phyloP scores from a whole-genome alignment of 2,113 vertebrate genomes.

The Prinia subflava region DNA sequence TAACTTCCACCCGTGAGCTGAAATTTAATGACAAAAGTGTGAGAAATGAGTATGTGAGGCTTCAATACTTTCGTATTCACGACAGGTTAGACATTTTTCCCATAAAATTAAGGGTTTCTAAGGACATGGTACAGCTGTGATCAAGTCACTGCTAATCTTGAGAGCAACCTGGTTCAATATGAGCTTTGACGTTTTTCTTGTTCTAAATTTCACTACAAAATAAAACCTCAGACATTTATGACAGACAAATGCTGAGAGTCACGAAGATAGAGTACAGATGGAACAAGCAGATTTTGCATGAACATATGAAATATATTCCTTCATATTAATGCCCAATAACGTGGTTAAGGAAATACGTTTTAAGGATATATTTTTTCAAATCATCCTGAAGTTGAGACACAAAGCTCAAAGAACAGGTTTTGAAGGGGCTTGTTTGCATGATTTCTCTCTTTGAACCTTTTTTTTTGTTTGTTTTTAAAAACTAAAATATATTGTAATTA shows the following conservation, averaged over 20 bases:
- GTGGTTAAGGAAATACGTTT: not conserved
- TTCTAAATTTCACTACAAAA: not conserved
- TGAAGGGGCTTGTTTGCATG: not conserved
- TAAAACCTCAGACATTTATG: not conserved
- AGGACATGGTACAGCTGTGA: not conserved
- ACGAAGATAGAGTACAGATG: not conserved
- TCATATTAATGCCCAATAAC: not conserved
- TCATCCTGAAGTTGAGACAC: not conserved
- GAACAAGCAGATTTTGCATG: not conserved
- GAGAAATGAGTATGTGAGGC: not conserved
- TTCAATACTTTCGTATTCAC: not conserved
- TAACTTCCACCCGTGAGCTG: not conserved
- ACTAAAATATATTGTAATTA: not conserved
- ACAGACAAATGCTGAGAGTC: not conserved
- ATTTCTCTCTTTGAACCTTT: not conserved
- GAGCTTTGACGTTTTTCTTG: not conserved
- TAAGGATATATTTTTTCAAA: not conserved
- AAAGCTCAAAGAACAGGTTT: not conserved
- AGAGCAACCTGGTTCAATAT: not conserved
- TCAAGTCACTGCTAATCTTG: not conserved
- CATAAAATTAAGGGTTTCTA: not conserved
- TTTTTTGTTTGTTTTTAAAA: accelerated
- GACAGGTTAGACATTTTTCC: not conserved
- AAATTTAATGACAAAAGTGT: not conserved
- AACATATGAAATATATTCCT: not conserved